phyloP scores from a whole-genome alignment of 2,113 vertebrate genomes.

The Hippopotamus amphibius region DNA sequence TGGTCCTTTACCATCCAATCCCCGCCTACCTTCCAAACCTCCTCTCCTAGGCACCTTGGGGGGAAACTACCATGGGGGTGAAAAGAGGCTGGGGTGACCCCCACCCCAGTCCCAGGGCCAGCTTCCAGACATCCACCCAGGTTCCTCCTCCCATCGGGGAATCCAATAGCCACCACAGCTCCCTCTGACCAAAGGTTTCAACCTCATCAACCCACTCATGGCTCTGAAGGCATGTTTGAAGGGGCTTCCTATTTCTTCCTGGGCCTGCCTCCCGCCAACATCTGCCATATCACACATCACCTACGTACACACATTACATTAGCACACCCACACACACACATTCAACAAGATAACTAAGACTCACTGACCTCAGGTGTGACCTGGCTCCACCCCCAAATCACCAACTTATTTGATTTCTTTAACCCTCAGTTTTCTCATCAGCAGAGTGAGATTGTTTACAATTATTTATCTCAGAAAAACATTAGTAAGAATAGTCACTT shows the following conservation, averaged over 20 bases:
- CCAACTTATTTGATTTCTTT: not conserved
- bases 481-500: not conserved
- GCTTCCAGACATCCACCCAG: not conserved
- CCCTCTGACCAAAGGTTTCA: not conserved
- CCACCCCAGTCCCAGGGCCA: not conserved
- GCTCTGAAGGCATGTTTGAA: not conserved
- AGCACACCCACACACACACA: not conserved
- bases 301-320: rapidly evolving
- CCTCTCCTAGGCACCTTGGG: too few relatives aligned
- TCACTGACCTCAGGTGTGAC: not conserved
- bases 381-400: not conserved
- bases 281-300: not conserved
- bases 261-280: not conserved
- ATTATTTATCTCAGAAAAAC: not conserved
- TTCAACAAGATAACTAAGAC: not conserved
- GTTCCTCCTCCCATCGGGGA: rapidly evolving
- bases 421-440: not conserved
- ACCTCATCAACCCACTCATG: not conserved
- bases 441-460: not conserved
- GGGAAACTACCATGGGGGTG: not conserved
- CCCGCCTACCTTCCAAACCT: not conserved
- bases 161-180: rapidly evolving
- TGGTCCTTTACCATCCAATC: rapidly evolving
- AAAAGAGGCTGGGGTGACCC: not conserved
- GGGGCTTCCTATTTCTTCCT: not conserved